phyloP scores from a whole-genome alignment of 2,797 vertebrate genomes.

The Apodemus agrarius region DNA sequence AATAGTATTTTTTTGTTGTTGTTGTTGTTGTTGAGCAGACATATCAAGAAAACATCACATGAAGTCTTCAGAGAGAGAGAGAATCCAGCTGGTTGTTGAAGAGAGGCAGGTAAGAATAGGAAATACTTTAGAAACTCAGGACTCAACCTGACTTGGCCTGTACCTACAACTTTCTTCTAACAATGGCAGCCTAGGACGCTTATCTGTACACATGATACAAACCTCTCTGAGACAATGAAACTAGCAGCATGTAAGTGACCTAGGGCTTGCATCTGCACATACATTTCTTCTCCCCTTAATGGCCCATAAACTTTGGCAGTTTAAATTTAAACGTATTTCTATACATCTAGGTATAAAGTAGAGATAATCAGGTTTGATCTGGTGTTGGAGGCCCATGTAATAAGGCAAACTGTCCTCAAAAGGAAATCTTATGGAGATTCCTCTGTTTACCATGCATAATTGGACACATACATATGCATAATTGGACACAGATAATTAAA shows the following conservation, averaged over 20 bases:
- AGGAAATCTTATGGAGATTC: not conserved
- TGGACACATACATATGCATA: too few relatives aligned
- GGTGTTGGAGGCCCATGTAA: not conserved
- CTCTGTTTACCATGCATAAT: not conserved
- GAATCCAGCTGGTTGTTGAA: not conserved
- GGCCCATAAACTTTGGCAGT: not conserved
- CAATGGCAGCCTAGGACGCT: not conserved
- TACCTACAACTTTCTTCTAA: not conserved
- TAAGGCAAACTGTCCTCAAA: not conserved
- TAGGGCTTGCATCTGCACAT: not conserved
- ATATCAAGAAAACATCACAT: not conserved
- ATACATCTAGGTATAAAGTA: not conserved
- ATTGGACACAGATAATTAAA: not conserved
- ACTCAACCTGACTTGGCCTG: not conserved
- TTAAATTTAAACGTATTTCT: not conserved
- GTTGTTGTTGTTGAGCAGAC: not conserved
- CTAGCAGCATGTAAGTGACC: not conserved
- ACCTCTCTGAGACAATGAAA: not conserved
- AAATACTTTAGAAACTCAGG: not conserved
- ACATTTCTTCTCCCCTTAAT: not conserved
- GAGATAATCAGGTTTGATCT: not conserved
- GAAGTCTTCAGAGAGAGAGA: not conserved
- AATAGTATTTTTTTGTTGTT: slow-evolving; percentile 9
- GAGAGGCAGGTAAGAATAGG: not conserved
- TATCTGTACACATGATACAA: not conserved